Evolutionary conservation across 2,888 invertebrate genomes (phyloP), one percentile per base, ranked within the genome.

Genomic region (Leptopilina myrica): DNA sequence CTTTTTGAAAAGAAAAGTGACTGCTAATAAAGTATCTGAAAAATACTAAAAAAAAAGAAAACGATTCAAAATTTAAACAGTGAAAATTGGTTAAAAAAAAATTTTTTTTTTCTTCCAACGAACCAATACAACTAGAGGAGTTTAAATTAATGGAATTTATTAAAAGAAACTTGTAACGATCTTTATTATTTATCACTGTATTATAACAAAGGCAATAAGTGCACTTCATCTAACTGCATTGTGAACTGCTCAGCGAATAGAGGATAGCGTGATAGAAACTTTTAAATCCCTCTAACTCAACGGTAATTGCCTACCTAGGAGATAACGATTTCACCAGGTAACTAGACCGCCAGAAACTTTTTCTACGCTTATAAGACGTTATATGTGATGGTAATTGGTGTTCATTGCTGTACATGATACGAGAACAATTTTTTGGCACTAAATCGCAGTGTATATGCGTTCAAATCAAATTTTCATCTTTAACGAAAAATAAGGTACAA

Each of bases 291-390:
- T 59, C 73, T 73, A 56, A 73, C 14, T 73, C 56, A 73, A 73
- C 73, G 73, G 73, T 73, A 73, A 73, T 73, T 73, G 40, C 73
- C 53, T 14, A n/a, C n/a, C 73, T 56, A 40, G 56, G 56, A 73
- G 73, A 73, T 73, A 73, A 73, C 56, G 73, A 73, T 73, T 73
- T 73, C 73, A 73, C 56, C 56, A 33, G 73, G 56, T 73, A 73
- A 56, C 73, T 73, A 73, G 73, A 73, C 33, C 40, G 73, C 56
- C 73, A 59, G 56, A 73, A 73, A 73, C 56, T 73, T 73, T 73
- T 73, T 73, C 73, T 59, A 33, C 56, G 73, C 73, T 73, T 59
- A 73, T 33, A 67, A 73, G 56, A 56, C 73, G 40, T 73, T 73
- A 59, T 59, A 73, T 6, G n/a, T 56, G 40, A 4, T 49, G 12